phyloP scores from a whole-genome alignment of 2,888 invertebrate genomes.

The Nebria salina region DNA sequence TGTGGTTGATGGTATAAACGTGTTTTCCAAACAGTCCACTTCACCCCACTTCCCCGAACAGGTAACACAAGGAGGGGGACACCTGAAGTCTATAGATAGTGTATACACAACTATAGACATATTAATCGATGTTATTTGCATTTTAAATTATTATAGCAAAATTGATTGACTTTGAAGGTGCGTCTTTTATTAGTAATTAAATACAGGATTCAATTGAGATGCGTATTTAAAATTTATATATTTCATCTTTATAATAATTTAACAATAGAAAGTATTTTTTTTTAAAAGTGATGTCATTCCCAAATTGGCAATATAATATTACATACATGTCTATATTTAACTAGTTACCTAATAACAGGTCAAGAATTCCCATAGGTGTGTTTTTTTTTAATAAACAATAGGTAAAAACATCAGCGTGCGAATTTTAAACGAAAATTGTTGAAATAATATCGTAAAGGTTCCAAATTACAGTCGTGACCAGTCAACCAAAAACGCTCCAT shows the following conservation, averaged over 20 bases:
- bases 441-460: not conserved
- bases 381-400: not conserved
- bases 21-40: not conserved
- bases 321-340: not conserved
- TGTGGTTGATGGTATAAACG: conserved; percentile 3
- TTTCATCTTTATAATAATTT: not conserved
- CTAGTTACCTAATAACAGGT: not conserved
- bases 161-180: not conserved
- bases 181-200: not conserved
- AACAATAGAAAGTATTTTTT: not conserved
- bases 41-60: not conserved
- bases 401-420: not conserved
- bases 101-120: not conserved
- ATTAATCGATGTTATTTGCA: not conserved
- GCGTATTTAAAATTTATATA: no score
- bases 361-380: not conserved
- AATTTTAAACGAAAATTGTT: not conserved
- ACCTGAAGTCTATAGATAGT: not conserved
- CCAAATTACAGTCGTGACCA: not conserved
- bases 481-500: no score
- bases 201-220: no score
- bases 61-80: not conserved
- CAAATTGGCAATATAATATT: not conserved
- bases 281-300: not conserved
- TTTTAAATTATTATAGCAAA: not conserved